These are phyloP conservation scores for Papilio gigon DNA, from an alignment of 2,888 invertebrate genomes.

Conservation along the genomic window DNA sequence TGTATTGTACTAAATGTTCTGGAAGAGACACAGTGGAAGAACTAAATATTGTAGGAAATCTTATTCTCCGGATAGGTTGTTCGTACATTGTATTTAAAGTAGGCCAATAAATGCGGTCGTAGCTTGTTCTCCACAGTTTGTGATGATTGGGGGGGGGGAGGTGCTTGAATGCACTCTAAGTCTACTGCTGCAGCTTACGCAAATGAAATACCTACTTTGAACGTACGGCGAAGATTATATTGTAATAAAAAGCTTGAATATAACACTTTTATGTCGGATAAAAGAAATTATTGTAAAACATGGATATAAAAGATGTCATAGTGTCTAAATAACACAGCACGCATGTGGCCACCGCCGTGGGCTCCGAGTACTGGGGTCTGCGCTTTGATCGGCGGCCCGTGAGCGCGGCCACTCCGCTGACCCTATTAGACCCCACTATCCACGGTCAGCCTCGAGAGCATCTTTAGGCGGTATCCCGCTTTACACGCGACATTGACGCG, in stretches of 20 bases:
- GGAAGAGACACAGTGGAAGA: background rate
- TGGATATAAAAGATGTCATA: background rate
- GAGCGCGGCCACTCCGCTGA: slow-evolving; percentile 51
- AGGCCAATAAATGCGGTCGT: slow-evolving; percentile 17
- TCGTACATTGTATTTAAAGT: slow-evolving; percentile 15
- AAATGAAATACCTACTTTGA: background rate
- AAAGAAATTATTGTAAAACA: background rate
- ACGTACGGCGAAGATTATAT: background rate
- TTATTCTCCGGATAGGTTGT: slow-evolving; percentile 13
- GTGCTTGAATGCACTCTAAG: background rate
- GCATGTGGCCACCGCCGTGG: background rate
- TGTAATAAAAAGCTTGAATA: background rate
- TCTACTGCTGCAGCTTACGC: background rate
- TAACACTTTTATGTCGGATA: background rate
- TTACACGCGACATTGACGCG: slow-evolving; percentile 56
- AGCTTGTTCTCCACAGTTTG: slow-evolving; percentile 15
- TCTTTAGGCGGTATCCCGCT: slow-evolving; percentile 47
- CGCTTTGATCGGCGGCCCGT: slow-evolving; percentile 67
- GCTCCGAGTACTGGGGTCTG: slow-evolving; percentile 7
- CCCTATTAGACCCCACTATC: slow-evolving; percentile 61
- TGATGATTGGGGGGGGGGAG: slow-evolving; percentile 2
- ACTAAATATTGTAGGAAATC: background rate
- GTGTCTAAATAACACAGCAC: slow-evolving; percentile 13
- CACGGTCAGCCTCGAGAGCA: slow-evolving; percentile 42
- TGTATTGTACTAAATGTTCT: too few species aligned